Conservation (phyloP, 2,113 vertebrate species). For the Rattus norvegicus region DNA sequence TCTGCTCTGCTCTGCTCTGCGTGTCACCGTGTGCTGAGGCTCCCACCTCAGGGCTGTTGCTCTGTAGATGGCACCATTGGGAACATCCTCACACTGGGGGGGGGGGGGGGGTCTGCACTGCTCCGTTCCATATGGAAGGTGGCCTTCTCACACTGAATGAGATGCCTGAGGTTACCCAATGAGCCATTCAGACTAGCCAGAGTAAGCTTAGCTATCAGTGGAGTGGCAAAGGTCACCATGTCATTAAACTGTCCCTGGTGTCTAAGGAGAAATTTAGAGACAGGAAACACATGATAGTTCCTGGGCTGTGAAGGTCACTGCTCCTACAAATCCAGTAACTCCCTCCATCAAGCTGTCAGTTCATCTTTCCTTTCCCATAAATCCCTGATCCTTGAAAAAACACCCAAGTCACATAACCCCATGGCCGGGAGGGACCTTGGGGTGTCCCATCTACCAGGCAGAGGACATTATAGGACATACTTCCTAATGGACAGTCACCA, state of each 20-base stretch:
- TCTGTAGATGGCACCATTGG: accelerated
- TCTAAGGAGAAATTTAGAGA: not conserved
- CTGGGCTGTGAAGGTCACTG: not conserved
- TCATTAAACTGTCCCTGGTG: not conserved
- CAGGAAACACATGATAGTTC: not conserved
- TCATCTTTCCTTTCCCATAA: not conserved
- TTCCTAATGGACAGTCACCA: not conserved
- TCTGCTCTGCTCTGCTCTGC: not conserved
- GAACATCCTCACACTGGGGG: not conserved
- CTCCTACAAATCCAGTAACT: no score
- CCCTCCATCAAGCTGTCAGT: not conserved
- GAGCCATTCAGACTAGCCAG: not conserved
- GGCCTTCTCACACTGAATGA: not conserved
- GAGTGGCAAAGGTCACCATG: not conserved
- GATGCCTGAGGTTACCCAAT: not conserved
- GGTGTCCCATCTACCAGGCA: no score
- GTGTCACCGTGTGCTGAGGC: not conserved
- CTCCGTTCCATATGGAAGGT: not conserved
- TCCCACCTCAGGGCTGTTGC: not conserved
- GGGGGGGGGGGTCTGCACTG: no score
- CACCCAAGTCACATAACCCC: not conserved
- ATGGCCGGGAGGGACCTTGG: accelerated
- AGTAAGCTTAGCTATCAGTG: not conserved
- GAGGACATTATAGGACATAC: not conserved
- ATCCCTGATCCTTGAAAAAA: no score